Evolutionary conservation across 92 coral and sea anemone species (phyloP).

Genomic region (Porites divaricata): DNA sequence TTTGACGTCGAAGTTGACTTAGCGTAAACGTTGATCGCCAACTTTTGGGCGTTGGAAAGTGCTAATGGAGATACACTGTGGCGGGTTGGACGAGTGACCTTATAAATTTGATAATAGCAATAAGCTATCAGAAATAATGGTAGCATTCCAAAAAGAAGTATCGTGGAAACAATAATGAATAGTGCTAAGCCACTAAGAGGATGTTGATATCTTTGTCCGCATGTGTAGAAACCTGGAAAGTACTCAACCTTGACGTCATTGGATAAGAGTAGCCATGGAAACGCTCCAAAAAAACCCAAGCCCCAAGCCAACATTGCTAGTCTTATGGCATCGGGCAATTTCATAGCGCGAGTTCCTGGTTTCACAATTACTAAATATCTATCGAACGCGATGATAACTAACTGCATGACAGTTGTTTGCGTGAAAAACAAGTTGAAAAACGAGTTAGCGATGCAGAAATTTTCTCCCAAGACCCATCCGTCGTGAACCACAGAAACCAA

Average conservation of each 20-base stretch:
- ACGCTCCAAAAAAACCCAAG: slow-evolving; percentile 50
- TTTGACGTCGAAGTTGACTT: slow-evolving; percentile 80
- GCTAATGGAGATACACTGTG: slow-evolving; percentile 66
- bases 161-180: not conserved
- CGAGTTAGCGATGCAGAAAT: slow-evolving; percentile 45
- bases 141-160: slow-evolving; percentile 42
- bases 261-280: slow-evolving; percentile 74
- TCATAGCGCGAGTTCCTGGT: slow-evolving; percentile 26
- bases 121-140: slow-evolving; percentile 62
- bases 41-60: slow-evolving; percentile 62
- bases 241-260: slow-evolving; percentile 53
- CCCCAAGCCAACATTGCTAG: slow-evolving; percentile 55
- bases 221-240: slow-evolving; percentile 76
- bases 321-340: slow-evolving; percentile 39
- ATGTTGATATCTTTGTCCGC: slow-evolving; percentile 57
- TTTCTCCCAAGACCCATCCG: slow-evolving; percentile 72
- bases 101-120: slow-evolving; percentile 67
- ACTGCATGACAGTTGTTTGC: slow-evolving; percentile 66
- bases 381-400: slow-evolving; percentile 70
- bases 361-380: slow-evolving; percentile 75
- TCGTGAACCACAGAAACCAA: slow-evolving; percentile 65
- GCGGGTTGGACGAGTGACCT: slow-evolving; percentile 39
- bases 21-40: slow-evolving; percentile 70
- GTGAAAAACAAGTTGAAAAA: slow-evolving; percentile 87
- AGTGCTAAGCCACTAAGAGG: slow-evolving; percentile 55